Percentiles rank a stretch among this genome's conserved stretches.
Conservation (phyloP, 1,140 invertebrate species). For the Stenopsyche tienmushanensis region DNA sequence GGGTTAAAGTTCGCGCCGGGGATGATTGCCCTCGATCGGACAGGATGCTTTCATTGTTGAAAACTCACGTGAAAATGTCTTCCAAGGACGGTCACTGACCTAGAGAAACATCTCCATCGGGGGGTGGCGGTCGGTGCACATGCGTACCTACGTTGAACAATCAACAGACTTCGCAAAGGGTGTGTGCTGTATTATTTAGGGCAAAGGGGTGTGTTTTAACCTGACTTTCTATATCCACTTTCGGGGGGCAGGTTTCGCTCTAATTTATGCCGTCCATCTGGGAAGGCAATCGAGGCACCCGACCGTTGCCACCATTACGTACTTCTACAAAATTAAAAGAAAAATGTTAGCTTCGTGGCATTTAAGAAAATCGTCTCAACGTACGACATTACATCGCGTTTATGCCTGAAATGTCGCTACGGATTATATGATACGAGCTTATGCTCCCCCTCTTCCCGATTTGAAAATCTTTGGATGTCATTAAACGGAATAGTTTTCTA, state of each 20-base stretch:
- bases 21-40: no score
- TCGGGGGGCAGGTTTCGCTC: not conserved
- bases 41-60: no score
- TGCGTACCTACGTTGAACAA: not conserved
- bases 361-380: not conserved
- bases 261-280: not conserved
- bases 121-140: not conserved
- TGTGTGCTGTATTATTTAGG: conserved; percentile 14
- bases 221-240: not conserved
- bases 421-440: not conserved
- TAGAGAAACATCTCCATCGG: not conserved
- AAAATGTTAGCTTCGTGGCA: no score
- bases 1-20: no score
- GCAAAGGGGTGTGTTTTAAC: conserved; percentile 18
- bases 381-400: not conserved
- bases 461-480: no score
- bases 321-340: no score
- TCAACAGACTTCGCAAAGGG: not conserved
- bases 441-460: not conserved
- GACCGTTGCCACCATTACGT: not conserved
- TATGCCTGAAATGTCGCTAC: not conserved
- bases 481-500: no score
- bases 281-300: not conserved
- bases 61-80: no score
- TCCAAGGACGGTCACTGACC: not conserved